Base-by-base conservation (phyloP, 2,888 invertebrate species). In the Netelia melanura region DNA sequence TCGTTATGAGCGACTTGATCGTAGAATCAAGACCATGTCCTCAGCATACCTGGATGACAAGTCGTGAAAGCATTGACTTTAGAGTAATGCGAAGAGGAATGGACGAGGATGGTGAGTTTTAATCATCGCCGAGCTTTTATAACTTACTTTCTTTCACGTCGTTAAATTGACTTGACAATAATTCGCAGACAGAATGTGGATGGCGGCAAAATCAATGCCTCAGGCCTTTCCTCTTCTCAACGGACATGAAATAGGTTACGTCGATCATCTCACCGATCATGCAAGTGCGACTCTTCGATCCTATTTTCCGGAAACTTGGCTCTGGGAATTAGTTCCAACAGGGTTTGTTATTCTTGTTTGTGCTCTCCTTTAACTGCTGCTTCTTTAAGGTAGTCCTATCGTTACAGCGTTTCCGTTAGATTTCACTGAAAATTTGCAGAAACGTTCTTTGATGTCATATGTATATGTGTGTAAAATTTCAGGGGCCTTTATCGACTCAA, bases 271-370 rank as follows among this genome's bases (percentile, higher is more conserved):
- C 10, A 90, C 91, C 0, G 90, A 90, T 81, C 89, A 90, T 30
- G 89, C 89, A 2, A 88, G 92, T 2, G 89, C 92, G 1, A 91
- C 94, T 3, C 86, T 92, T 3, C 88, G 95, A 78, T 94, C 94
- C 0, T 94, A 93, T 84, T 95, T 95, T 85, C 95, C 95, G 0
- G 95, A 96, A 94, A 96, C 96, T 0, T 96, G 96, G 96, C 92
- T 96, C 0, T 96, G 96, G 96, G 95, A 96, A 17, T 87, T 93
- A 61, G 92, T 95, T 23, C 93, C 94, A 11, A 94, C 94, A 9
- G 94, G 94, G 95, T 95, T 91, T 86, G 77, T 80, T 43, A 54
- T 75, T 72, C 9, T 21, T 21, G 21, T 1, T 21, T 21, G 21
- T 21, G 0, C 21, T 21, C 21, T 21, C 21, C 1, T 21, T 21